Evolutionary conservation across 2,888 invertebrate species (phyloP).

Genomic region (Aphodius sticticus): DNA sequence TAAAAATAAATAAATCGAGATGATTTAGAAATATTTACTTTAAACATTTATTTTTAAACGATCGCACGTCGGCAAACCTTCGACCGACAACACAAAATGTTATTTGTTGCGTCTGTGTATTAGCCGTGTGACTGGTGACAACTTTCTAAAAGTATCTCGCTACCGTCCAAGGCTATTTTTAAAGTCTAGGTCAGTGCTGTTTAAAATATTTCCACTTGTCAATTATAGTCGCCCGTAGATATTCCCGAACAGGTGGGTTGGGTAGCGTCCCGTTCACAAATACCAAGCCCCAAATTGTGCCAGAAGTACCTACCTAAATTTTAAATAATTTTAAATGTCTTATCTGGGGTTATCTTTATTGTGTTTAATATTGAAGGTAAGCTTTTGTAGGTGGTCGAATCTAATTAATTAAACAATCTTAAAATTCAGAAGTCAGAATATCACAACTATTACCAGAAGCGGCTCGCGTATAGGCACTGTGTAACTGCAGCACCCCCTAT

Average conservation of each 20-base stretch:
- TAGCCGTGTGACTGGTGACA: background rate
- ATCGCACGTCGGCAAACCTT: background rate
- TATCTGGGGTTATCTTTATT: too few species aligned
- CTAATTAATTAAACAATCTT: too few species aligned
- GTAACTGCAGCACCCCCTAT: too few species aligned
- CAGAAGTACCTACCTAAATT: background rate
- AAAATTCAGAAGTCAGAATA: too few species aligned
- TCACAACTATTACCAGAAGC: too few species aligned
- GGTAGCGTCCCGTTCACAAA: background rate
- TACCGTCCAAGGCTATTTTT: background rate
- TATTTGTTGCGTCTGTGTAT: background rate
- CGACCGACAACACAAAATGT: background rate
- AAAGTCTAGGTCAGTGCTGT: constrained; percentile 4
- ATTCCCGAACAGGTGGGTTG: background rate
- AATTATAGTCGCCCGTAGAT: background rate
- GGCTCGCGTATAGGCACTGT: too few species aligned
- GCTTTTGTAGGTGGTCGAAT: too few species aligned
- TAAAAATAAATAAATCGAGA: too few species aligned
- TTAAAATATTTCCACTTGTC: background rate
- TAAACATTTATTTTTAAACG: too few species aligned
- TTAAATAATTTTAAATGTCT: too few species aligned
- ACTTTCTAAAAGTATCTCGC: background rate
- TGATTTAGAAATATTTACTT: too few species aligned
- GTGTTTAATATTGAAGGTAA: too few species aligned
- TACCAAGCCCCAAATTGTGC: background rate